phyloP scores from a whole-genome alignment of 2,113 vertebrate species.

The Delphinapterus leucas region DNA sequence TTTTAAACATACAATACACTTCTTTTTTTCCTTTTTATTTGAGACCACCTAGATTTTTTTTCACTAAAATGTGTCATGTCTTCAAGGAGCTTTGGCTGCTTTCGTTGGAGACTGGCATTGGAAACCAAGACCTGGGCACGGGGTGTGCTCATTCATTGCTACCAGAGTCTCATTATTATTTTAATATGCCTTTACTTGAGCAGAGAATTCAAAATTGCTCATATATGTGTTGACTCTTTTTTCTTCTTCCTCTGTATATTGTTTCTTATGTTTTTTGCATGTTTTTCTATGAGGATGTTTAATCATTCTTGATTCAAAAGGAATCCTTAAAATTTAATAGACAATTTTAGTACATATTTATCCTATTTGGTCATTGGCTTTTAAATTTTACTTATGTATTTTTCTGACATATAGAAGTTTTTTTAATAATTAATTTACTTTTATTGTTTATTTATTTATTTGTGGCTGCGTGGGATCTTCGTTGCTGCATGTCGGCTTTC shows the following conservation, averaged over 20 bases:
- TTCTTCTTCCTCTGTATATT: neutral
- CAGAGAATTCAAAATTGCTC: neutral
- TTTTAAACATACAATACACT: neutral
- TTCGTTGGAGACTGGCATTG: fast-evolving
- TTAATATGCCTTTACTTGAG: neutral
- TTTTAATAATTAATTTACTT: too few relatives aligned
- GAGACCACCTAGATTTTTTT: neutral
- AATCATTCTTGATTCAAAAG: neutral
- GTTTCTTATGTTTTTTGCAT: neutral
- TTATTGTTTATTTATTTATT: too few relatives aligned
- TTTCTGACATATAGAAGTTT: neutral
- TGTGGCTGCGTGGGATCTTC: too few relatives aligned
- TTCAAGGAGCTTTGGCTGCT: neutral
- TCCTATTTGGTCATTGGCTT: neutral
- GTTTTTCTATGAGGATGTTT: neutral
- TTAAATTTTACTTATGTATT: neutral
- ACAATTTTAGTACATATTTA: neutral
- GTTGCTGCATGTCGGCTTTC: fast-evolving
- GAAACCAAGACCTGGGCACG: too few relatives aligned
- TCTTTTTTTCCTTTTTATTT: conserved; percentile 60
- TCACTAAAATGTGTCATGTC: too few relatives aligned
- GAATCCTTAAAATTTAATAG: neutral
- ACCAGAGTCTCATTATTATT: too few relatives aligned
- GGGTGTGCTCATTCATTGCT: too few relatives aligned
- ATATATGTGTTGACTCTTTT: neutral